Percentiles rank a stretch among this genome's conserved stretches.
These are phyloP conservation scores for Actenoides lindsayi DNA, from an alignment of 2,113 vertebrate species.

Conservation along the genomic window DNA sequence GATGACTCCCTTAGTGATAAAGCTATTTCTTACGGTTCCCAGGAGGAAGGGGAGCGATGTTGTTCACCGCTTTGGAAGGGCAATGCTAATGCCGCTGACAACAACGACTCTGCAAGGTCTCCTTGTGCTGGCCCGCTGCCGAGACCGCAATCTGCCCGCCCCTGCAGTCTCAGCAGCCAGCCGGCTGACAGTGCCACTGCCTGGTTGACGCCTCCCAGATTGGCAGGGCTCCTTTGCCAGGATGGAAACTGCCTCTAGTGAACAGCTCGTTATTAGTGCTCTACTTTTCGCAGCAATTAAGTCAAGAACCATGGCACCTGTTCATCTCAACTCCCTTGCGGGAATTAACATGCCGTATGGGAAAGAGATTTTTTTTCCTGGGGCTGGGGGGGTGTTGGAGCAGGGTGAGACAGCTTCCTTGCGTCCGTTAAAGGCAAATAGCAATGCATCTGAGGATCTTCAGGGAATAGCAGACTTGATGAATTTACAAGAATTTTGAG, in stretches of 20 bases:
- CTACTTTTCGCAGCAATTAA: constrained; percentile 40
- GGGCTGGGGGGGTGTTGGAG: not conserved
- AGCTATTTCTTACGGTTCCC: not conserved
- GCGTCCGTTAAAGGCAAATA: not conserved
- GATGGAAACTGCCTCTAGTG: not conserved
- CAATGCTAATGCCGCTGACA: not conserved
- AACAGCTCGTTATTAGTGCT: constrained; percentile 52
- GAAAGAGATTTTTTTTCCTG: not conserved
- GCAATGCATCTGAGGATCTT: not conserved
- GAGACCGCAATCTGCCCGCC: not conserved
- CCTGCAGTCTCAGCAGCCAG: not conserved
- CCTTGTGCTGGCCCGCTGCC: not conserved
- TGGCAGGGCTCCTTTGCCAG: constrained; percentile 29
- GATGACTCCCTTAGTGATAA: not conserved
- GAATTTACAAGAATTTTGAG: constrained; percentile 20
- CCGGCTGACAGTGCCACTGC: not conserved
- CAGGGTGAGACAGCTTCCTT: not conserved
- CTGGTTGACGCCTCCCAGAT: not conserved
- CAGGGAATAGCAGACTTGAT: constrained; percentile 8
- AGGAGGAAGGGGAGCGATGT: not conserved
- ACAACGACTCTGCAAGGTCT: not conserved
- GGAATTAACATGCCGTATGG: constrained; percentile 24
- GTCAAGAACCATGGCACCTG: constrained; percentile 39
- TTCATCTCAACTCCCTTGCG: not conserved
- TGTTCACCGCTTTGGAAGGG: not conserved